Base-by-base conservation (phyloP, 2,888 invertebrate species). In the Scaptomyza polygonia region DNA sequence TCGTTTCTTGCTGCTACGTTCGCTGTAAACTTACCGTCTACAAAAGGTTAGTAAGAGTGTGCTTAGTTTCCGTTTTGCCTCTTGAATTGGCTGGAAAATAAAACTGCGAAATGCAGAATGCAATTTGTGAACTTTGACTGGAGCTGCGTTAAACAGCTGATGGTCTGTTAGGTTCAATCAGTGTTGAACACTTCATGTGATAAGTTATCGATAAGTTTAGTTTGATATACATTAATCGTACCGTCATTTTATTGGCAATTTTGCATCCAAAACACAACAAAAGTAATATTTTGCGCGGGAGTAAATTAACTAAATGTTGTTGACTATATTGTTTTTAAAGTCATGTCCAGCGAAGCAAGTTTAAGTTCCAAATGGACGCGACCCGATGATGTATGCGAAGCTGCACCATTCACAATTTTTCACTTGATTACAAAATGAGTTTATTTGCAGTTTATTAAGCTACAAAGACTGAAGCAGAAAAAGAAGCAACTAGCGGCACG, bases 401-500 rank as follows among this genome's bases (percentile, higher is more conserved):
- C 4, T 1, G 1, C 1, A 11, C 0, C 2, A 9, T 25, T 7
- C 7, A 14, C 0, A 8, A 30, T 0, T 8, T 11, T 7, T 8
- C 27, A 27, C 25, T 42, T 34, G 8, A 45, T 7, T 11, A 39
- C 18, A 48, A 49, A 39, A 29, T 5, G 3, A 36, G 11, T 36
- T 53, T 47, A 11, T 63, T 78, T 71, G 3, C 53, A 91, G 91
- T 82, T 91, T 43, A 86, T 91, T 8, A 94, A 95, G 89, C 91
- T 96, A 57, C 95, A 96, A 90, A 94, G 95, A 75, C 90, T 97
- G 67, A 96, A 96, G 90, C 93, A 94, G 82, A 95, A 95, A 89
- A 96, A 96, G 89, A 94, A 94, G 91, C 95, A 96, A 29, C 92
- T 97, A 48, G 95, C 96, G 91, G 96, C 95, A 67, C 93, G 95